A percentile compares a stretch with the other conserved stretches of the same genome.
Evolutionary conservation across 2,888 invertebrate species (phyloP).

Genomic region (Scaptomyza cyrtandrae): DNA sequence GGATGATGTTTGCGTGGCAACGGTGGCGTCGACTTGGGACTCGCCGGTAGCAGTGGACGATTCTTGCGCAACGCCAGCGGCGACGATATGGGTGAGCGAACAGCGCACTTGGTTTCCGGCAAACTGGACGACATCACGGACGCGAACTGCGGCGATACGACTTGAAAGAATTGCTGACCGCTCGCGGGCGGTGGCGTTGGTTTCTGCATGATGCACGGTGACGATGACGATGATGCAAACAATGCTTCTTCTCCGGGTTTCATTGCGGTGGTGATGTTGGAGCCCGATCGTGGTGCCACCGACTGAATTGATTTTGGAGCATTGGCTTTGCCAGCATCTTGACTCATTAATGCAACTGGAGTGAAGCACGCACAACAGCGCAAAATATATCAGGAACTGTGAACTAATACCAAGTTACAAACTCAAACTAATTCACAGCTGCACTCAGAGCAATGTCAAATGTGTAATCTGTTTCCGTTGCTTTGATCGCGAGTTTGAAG

Average conservation of each 20-base stretch:
- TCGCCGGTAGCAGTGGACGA: slow-evolving; percentile 68
- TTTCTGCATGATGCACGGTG: slow-evolving; percentile 56
- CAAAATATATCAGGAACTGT: background rate
- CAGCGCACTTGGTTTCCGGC: slow-evolving; percentile 72
- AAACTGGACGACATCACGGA: slow-evolving; percentile 74
- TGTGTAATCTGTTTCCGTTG: background rate
- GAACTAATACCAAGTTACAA: slow-evolving; percentile 1
- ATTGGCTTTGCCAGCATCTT: slow-evolving; percentile 76
- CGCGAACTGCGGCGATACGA: slow-evolving; percentile 79
- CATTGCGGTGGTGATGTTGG: slow-evolving; percentile 24
- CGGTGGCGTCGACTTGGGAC: slow-evolving; percentile 82
- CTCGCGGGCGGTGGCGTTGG: slow-evolving; percentile 58
- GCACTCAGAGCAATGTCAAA: background rate
- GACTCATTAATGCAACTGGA: slow-evolving; percentile 77
- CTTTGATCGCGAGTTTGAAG: background rate
- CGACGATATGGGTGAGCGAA: slow-evolving; percentile 80
- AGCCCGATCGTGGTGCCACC: slow-evolving; percentile 33
- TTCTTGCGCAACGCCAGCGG: slow-evolving; percentile 77
- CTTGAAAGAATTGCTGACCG: slow-evolving; percentile 76
- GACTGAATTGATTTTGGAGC: slow-evolving; percentile 27
- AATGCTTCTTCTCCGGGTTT: slow-evolving; percentile 50
- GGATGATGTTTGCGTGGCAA: slow-evolving; percentile 76
- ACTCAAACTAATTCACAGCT: slow-evolving; percentile 6
- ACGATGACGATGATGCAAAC: slow-evolving; percentile 16
- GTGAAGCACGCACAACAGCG: slow-evolving; percentile 38